phyloP scores from a whole-genome alignment of 2,797 vertebrate genomes.

The Passerculus sandwichensis region DNA sequence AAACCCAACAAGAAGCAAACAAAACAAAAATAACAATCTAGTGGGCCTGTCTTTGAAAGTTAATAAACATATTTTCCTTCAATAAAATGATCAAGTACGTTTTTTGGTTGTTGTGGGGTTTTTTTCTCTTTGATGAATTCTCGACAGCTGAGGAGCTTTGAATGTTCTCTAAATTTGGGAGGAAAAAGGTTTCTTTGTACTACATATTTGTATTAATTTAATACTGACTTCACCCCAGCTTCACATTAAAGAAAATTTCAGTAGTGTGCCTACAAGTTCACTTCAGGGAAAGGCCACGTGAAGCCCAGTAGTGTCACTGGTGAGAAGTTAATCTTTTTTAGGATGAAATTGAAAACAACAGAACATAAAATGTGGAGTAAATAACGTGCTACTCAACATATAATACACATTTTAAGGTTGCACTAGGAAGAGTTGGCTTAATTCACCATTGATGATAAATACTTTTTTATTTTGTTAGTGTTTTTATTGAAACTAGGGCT shows the following conservation, averaged over 20 bases:
- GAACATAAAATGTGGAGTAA: not conserved
- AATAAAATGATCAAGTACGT: not conserved
- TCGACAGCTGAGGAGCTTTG: not conserved
- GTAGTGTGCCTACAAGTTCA: not conserved
- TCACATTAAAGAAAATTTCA: not conserved
- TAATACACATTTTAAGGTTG: not conserved
- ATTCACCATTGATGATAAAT: not conserved
- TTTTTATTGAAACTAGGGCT: not conserved
- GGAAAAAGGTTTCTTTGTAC: not conserved
- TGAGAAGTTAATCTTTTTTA: not conserved
- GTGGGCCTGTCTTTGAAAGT: not conserved
- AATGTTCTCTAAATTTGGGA: not conserved
- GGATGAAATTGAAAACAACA: not conserved
- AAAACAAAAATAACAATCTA: not conserved
- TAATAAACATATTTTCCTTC: not conserved
- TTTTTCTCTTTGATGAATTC: not conserved
- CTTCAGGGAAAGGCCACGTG: not conserved
- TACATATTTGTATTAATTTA: not conserved
- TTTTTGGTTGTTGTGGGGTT: rapidly evolving
- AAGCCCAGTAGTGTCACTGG: not conserved
- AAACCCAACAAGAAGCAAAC: not conserved
- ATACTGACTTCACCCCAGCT: not conserved
- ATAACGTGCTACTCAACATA: not conserved
- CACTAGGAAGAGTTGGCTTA: not conserved
- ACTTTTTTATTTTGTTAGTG: not conserved